phyloP scores from a whole-genome alignment of 1,140 invertebrate genomes.

The Anthonomus grandis region DNA sequence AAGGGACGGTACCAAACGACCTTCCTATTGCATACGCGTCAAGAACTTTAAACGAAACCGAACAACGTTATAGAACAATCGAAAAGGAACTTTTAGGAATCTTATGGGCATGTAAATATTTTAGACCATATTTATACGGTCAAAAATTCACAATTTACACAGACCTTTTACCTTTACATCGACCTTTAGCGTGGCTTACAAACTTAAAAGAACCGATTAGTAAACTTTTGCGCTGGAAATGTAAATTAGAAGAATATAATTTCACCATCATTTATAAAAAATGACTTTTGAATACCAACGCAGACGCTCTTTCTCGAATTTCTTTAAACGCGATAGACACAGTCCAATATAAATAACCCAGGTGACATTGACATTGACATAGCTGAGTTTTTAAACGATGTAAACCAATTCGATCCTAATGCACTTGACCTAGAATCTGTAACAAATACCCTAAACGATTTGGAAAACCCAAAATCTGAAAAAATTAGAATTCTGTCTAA shows the following conservation, averaged over 20 bases:
- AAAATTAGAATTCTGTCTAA: too few relatives aligned
- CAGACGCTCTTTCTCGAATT: constrained; percentile 13
- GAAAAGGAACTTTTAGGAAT: constrained; percentile 47
- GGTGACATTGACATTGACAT: constrained; percentile 7
- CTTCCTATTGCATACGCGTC: too few relatives aligned
- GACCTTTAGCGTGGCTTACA: constrained; percentile 39
- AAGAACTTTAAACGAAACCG: too few relatives aligned
- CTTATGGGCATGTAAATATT: constrained; percentile 31
- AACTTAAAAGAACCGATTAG: constrained; percentile 47
- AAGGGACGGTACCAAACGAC: constrained; percentile 23
- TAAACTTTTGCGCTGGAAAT: constrained; percentile 49
- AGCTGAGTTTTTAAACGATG: not conserved
- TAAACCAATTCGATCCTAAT: too few relatives aligned
- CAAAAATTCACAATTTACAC: constrained; percentile 26
- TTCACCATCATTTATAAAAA: constrained; percentile 49
- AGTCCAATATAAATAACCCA: constrained; percentile 6
- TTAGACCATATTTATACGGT: constrained; percentile 31
- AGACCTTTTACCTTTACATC: too few relatives aligned
- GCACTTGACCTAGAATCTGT: not conserved
- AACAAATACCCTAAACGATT: not conserved
- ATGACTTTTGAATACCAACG: constrained; percentile 40
- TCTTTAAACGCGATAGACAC: not conserved
- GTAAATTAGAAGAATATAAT: constrained; percentile 46
- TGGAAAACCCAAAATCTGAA: too few relatives aligned
- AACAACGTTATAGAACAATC: too few relatives aligned